Evolutionary conservation across 1,140 invertebrate genomes (phyloP), one percentile per base, ranked within the genome.

Genomic region (Andricus grossulariae): DNA sequence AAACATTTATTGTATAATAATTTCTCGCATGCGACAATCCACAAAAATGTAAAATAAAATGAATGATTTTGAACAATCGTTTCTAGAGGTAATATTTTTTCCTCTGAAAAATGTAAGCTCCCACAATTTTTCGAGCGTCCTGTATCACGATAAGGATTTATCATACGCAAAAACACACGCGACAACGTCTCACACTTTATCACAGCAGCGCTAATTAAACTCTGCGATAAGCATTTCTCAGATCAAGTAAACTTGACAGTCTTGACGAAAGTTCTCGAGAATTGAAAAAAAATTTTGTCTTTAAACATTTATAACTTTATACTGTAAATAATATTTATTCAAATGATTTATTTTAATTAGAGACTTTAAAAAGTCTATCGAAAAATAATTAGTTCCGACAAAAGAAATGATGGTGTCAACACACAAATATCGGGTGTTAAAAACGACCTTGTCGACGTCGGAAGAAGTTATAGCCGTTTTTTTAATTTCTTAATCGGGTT

Each of bases 151-250:
- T 78, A 77, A 71, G 73, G 79, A 83, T 83, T 85, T 83, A 84
- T 87, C 84, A 83, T 81, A 82, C 80, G 83, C 82, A 80, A 81
- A 81, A 84, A 84, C 60, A 84, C 76, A 81, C 82, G 82, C 83
- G 78, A 78, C 80, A 82, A 85, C 82, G 76, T 85, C 83, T 74
- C 79, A 83, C 84, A 81, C 79, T 79, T 73, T 80, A 60, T 77
- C 77, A 72, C 72, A 19, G 54, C 54, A 55, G 80, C 51, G 80
- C 82, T 83, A 81, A 86, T 84, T 83, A 84, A 76, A 55, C 80
- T 80, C 51, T 10, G 55, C 74, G 60, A 66, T 80, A 74, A 76
- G 74, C 72, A 78, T 70, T 32, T 76, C 45, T 74, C 51, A n/a
- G 45, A 72, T 51, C 18, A 5, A 13, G 60, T 77, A 73, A 32